phyloP scores from a whole-genome alignment of 2,113 vertebrate species.

The Microcebus ravelobensis region DNA sequence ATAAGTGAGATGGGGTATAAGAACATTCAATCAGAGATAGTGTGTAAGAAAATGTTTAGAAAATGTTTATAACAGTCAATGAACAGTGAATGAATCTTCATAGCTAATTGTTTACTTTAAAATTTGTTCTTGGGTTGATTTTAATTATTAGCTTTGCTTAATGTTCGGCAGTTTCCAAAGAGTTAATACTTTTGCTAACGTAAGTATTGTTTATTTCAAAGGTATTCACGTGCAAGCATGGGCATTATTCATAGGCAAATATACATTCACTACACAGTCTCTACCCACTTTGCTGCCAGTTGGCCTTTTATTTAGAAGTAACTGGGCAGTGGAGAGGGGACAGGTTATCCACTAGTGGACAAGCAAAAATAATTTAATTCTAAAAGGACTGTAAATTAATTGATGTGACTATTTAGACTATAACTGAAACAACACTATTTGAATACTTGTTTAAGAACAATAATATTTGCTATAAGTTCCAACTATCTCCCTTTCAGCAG shows the following conservation, averaged over 20 bases:
- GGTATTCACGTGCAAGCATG: not conserved
- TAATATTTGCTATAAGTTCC: not conserved
- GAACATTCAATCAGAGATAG: not conserved
- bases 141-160: constrained; percentile 35
- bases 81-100: not conserved
- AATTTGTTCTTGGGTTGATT: not conserved
- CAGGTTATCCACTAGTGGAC: not conserved
- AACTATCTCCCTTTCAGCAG: not conserved
- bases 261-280: not conserved
- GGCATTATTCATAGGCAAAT: not conserved
- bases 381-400: constrained; percentile 4
- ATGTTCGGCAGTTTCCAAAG: not conserved
- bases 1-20: not conserved
- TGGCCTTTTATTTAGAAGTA: not conserved
- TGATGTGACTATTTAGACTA: not conserved
- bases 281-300: not conserved
- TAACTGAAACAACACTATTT: not conserved
- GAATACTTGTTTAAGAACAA: not conserved
- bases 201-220: constrained; percentile 8
- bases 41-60: not conserved
- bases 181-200: not conserved
- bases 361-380: not conserved
- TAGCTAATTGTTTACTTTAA: constrained; percentile 6
- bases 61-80: not conserved
- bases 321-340: not conserved